Evolutionary conservation across 2,797 vertebrate species (phyloP).

Genomic region (Phrynocephalus guinanensis): DNA sequence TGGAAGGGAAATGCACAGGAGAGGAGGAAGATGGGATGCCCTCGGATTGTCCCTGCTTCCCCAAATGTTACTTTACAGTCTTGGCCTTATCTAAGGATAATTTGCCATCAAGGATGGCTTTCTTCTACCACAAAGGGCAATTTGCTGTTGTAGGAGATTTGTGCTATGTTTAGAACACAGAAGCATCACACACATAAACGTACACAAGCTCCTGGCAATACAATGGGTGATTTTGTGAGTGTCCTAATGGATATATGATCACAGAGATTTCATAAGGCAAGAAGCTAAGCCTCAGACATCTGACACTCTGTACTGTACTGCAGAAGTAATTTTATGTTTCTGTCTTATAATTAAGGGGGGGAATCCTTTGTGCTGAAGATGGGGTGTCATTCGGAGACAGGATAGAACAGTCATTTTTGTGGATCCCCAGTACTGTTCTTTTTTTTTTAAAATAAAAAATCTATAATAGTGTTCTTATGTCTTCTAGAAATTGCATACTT

Average conservation of each 20-base stretch:
- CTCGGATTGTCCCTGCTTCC: not conserved
- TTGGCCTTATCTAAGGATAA: constrained; percentile 7
- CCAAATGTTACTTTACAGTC: not conserved
- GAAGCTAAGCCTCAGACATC: not conserved
- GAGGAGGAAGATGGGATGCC: not conserved
- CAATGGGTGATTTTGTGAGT: not conserved
- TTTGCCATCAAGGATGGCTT: not conserved
- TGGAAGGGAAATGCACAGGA: constrained; percentile 8
- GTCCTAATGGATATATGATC: too few relatives aligned
- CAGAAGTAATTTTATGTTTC: not conserved
- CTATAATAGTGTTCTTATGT: too few relatives aligned
- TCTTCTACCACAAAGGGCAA: not conserved
- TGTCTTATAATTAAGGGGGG: not conserved
- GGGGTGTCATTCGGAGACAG: not conserved
- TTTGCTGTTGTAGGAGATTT: not conserved
- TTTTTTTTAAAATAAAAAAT: too few relatives aligned
- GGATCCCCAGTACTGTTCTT: too few relatives aligned
- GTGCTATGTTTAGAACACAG: not conserved
- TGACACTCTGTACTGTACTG: not conserved
- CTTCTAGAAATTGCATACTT: too few relatives aligned
- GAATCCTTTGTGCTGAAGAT: not conserved
- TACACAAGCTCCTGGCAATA: not conserved
- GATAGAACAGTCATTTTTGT: too few relatives aligned
- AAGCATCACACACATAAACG: not conserved
- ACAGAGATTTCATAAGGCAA: not conserved